phyloP scores from a whole-genome alignment of 2,113 vertebrate genomes.

The Erpornis zantholeuca region DNA sequence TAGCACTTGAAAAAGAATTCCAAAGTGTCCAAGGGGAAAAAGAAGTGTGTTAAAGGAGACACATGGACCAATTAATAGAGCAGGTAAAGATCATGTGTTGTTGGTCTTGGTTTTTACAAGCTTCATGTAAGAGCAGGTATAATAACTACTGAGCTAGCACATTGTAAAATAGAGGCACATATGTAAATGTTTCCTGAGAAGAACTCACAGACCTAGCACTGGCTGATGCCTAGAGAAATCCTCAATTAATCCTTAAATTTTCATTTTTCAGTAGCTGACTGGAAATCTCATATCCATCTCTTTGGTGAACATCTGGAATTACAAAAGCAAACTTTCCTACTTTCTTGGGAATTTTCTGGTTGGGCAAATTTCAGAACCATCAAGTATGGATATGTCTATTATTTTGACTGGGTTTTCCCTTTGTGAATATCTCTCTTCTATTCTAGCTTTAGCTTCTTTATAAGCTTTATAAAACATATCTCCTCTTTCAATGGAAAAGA shows the following conservation, averaged over 20 bases:
- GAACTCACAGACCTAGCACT: background rate
- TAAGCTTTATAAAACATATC: background rate
- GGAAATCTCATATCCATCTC: background rate
- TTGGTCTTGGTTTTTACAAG: background rate
- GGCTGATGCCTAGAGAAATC: background rate
- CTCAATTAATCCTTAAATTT: background rate
- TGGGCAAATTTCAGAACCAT: background rate
- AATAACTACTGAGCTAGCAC: background rate
- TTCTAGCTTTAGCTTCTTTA: background rate
- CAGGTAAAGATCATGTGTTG: background rate
- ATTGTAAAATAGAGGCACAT: background rate
- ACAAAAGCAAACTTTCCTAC: background rate
- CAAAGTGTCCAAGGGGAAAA: background rate
- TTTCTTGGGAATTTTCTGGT: background rate
- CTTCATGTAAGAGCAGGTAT: background rate
- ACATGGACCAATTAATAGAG: background rate
- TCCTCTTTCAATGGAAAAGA: background rate
- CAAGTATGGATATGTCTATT: background rate
- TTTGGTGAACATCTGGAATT: background rate
- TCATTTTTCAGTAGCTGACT: background rate
- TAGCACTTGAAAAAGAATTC: background rate
- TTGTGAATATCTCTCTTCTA: background rate
- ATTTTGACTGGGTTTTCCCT: background rate
- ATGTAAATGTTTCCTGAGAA: background rate
- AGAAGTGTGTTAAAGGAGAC: background rate